Percentiles rank a stretch among this genome's conserved stretches.
These are phyloP conservation scores for Cancer borealis DNA, from an alignment of 2,888 invertebrate genomes.

Conservation along the genomic window DNA sequence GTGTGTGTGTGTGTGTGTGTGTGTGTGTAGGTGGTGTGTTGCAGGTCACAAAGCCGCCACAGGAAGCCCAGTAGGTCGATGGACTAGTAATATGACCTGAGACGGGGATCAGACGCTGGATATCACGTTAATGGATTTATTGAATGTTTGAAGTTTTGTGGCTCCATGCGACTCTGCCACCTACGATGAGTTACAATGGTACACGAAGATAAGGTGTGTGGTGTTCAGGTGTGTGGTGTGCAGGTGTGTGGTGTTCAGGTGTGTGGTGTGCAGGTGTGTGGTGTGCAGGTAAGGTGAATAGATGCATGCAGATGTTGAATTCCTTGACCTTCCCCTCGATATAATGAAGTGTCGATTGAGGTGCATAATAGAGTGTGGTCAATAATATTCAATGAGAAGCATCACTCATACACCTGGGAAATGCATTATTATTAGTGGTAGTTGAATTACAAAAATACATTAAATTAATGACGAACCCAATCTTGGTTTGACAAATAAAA, in stretches of 20 bases:
- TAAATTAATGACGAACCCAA: not conserved
- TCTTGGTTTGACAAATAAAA: not conserved
- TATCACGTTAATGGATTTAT: slow-evolving; percentile 35
- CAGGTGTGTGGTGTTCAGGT: no score
- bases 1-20: not conserved
- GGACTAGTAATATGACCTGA: not conserved
- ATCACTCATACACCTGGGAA: not conserved
- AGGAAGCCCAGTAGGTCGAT: not conserved
- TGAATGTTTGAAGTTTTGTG: not conserved
- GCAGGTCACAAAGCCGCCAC: not conserved
- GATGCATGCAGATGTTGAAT: no score
- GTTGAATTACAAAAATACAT: not conserved
- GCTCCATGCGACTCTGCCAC: not conserved
- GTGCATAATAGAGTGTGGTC: not conserved
- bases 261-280: no score
- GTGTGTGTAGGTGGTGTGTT: not conserved
- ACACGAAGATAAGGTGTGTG: not conserved
- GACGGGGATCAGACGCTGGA: not conserved
- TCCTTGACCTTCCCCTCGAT: not conserved
- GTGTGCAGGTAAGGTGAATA: no score
- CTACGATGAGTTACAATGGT: not conserved
- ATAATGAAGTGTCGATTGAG: not conserved
- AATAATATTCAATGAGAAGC: not conserved
- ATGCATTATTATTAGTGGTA: not conserved
- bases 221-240: not conserved